A percentile compares a stretch with the other conserved stretches of the same genome.
Evolutionary conservation across 2,888 invertebrate species (phyloP).

Genomic region (Lissocephala sabroskyi): DNA sequence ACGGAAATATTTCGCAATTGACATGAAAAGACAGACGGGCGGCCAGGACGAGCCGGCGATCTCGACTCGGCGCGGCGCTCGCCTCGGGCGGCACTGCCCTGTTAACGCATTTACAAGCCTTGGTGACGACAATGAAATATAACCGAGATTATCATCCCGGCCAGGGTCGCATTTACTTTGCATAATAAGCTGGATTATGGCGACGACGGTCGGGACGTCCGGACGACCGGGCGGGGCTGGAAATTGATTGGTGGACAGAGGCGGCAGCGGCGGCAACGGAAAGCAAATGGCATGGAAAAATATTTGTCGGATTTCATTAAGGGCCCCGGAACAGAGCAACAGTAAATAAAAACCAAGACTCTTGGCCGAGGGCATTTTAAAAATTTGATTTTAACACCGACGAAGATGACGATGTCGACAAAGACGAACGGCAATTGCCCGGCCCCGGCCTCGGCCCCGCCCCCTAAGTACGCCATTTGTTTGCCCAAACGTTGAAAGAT

Average conservation of each 20-base stretch:
- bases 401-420: not conserved
- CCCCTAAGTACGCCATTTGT: slow-evolving; percentile 7
- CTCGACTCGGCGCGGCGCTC: not conserved
- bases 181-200: slow-evolving; percentile 62
- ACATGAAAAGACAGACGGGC: slow-evolving; percentile 5
- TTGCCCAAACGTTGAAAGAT: slow-evolving; percentile 4
- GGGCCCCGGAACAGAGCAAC: slow-evolving; percentile 2
- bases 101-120: slow-evolving; percentile 62
- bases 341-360: slow-evolving; percentile 24
- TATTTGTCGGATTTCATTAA: slow-evolving; percentile 42
- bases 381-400: slow-evolving; percentile 22
- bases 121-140: slow-evolving; percentile 58
- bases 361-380: slow-evolving; percentile 1
- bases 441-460: too few relatives aligned
- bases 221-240: slow-evolving; percentile 19
- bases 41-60: slow-evolving; percentile 21
- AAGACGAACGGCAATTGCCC: not conserved
- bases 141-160: slow-evolving; percentile 44
- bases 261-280: not conserved
- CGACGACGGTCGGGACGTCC: not conserved
- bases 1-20: slow-evolving; percentile 53
- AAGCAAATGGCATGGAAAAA: slow-evolving; percentile 45
- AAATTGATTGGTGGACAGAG: slow-evolving; percentile 40
- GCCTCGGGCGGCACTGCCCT: slow-evolving; percentile 16
- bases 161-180: slow-evolving; percentile 46